Conservation (phyloP, 2,113 vertebrate genomes). For the Larimichthys crocea region DNA sequence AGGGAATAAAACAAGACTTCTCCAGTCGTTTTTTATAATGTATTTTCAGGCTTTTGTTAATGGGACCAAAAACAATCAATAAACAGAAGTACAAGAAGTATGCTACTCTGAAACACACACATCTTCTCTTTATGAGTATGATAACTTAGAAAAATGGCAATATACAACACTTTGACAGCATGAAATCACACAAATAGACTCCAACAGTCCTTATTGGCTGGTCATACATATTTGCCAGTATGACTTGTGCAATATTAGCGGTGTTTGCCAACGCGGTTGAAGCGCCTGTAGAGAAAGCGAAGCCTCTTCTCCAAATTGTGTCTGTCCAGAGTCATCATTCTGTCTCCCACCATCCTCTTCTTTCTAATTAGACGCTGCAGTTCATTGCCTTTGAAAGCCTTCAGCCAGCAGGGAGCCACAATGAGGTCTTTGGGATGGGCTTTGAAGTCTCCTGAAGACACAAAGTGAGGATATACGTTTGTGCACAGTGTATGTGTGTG, state of each 20-base stretch:
- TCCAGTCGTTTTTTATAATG: background rate
- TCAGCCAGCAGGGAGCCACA: conserved; percentile 89
- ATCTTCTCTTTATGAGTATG: background rate
- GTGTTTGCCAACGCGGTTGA: conserved; percentile 90
- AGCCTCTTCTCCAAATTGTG: conserved; percentile 93
- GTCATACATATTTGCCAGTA: background rate
- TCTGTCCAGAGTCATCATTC: conserved; percentile 90
- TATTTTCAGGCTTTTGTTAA: conserved; percentile 6
- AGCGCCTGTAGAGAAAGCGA: conserved; percentile 89
- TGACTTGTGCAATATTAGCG: conserved; percentile 77
- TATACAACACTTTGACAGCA: conserved; percentile 8
- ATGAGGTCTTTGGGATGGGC: conserved; percentile 91
- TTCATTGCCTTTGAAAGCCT: conserved; percentile 92
- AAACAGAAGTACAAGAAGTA: background rate
- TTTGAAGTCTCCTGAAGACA: conserved; percentile 89
- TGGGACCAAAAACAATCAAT: background rate
- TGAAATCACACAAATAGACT: conserved; percentile 15
- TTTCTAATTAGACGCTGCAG: conserved; percentile 91
- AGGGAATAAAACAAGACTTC: background rate
- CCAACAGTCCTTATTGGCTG: conserved; percentile 21
- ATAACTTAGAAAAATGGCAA: conserved; percentile 16
- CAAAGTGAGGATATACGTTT: background rate
- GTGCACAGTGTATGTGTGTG: background rate
- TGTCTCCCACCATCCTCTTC: conserved; percentile 89
- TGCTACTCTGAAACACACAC: background rate